Percentiles rank a stretch among this genome's conserved stretches.
Conservation (phyloP, 2,888 invertebrate species). For the Germaria angustata region DNA sequence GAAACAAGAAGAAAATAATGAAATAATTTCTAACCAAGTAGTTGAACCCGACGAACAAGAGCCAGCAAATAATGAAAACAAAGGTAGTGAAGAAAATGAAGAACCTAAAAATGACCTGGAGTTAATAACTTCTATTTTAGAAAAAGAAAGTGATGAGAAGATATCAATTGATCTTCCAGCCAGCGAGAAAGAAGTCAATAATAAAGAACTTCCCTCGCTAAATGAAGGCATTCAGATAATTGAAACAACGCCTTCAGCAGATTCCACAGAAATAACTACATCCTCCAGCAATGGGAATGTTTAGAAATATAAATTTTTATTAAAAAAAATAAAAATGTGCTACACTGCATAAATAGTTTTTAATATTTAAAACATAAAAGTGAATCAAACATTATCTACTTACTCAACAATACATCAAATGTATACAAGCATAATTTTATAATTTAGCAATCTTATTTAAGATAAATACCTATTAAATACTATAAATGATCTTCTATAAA, state of each 20-base stretch:
- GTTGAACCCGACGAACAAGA: background rate
- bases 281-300: slow-evolving; percentile 41
- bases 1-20: background rate
- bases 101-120: background rate
- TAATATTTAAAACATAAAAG: slow-evolving; percentile 49
- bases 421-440: slow-evolving; percentile 32
- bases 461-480: background rate
- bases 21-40: background rate
- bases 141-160: background rate
- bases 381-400: slow-evolving; percentile 31
- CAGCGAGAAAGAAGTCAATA: background rate
- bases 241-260: slow-evolving; percentile 3
- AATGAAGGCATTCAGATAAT: background rate
- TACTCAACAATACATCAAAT: slow-evolving; percentile 54
- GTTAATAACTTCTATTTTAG: background rate
- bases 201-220: background rate
- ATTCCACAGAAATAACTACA: background rate
- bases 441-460: slow-evolving; percentile 37
- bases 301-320: slow-evolving; percentile 5
- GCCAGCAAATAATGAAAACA: background rate
- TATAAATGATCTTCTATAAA: background rate
- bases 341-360: slow-evolving; percentile 18
- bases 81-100: background rate
- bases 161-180: background rate
- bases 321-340: background rate